Evolutionary conservation across 2,888 invertebrate species (phyloP).

Genomic region (Dynastes grantii): DNA sequence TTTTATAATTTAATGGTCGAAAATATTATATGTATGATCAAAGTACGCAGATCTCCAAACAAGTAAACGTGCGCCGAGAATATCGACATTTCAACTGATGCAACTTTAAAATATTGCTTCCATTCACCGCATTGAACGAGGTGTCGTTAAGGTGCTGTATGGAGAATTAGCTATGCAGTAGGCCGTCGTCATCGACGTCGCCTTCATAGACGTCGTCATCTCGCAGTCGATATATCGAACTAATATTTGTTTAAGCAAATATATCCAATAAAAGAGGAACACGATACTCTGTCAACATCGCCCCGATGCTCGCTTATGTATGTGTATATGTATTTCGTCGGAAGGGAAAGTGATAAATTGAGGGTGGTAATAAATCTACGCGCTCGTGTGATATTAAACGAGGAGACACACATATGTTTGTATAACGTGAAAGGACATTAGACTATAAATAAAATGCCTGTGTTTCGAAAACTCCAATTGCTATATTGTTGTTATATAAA

Average conservation of each 20-base stretch:
- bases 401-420: too few relatives aligned
- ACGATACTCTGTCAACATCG: constrained; percentile 17
- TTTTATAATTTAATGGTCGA: too few relatives aligned
- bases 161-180: background rate
- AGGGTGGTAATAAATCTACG: constrained; percentile 10
- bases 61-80: background rate
- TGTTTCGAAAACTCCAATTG: too few relatives aligned
- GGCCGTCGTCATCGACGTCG: background rate
- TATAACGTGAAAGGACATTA: constrained; percentile 3
- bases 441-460: too few relatives aligned
- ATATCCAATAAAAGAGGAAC: constrained; percentile 27
- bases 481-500: too few relatives aligned
- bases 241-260: constrained; percentile 39
- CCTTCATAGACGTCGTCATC: background rate
- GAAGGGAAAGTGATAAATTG: constrained; percentile 37
- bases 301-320: background rate
- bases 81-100: constrained; percentile 21
- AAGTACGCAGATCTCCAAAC: too few relatives aligned
- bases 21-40: too few relatives aligned
- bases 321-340: background rate
- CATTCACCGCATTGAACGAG: constrained; percentile 18
- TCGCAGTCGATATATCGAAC: constrained; percentile 13
- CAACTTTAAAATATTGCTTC: constrained; percentile 19
- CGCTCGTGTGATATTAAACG: constrained; percentile 18
- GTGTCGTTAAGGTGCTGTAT: constrained; percentile 4